Evolutionary conservation across 92 coral and sea anemone genomes (phyloP).

Genomic region (Palythoa grandis): DNA sequence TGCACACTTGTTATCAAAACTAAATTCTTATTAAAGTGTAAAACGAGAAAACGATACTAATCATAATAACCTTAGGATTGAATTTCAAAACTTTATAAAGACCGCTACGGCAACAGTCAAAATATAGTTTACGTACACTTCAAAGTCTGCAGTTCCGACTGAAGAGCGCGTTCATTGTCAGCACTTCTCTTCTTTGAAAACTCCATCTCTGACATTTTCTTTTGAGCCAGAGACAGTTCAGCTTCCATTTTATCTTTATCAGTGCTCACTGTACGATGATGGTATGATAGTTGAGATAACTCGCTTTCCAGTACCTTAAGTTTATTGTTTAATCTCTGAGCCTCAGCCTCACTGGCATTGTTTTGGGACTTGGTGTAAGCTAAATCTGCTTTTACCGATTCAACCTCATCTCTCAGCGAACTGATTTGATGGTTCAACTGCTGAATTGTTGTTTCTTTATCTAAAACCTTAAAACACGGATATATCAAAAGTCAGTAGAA

Average conservation of each 20-base stretch:
- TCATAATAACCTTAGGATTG: not conserved
- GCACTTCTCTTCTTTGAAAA: not conserved
- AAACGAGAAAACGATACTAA: too few species aligned
- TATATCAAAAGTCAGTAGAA: not conserved
- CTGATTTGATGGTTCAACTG: not conserved
- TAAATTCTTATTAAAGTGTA: too few species aligned
- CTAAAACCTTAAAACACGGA: constrained; percentile 7
- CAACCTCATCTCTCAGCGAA: constrained; percentile 1
- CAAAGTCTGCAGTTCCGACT: not conserved
- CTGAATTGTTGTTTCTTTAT: constrained; percentile 13
- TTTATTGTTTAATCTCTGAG: not conserved
- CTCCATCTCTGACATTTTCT: not conserved
- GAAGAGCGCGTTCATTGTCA: constrained; percentile 6
- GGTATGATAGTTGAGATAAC: not conserved
- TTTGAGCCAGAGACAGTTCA: constrained; percentile 11
- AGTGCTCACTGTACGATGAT: not conserved
- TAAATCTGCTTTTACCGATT: not conserved
- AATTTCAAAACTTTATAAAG: too few species aligned
- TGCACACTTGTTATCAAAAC: too few species aligned
- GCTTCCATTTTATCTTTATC: not conserved
- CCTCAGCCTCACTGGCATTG: constrained; percentile 16
- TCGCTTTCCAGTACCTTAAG: not conserved
- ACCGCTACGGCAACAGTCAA: too few species aligned
- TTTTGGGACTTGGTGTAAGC: constrained; percentile 6
- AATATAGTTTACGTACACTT: constrained; percentile 24